Percentiles rank a stretch among this genome's conserved stretches.
These are phyloP conservation scores for Hyperopisus bebe DNA, from an alignment of 2,113 vertebrate species.

Conservation along the genomic window DNA sequence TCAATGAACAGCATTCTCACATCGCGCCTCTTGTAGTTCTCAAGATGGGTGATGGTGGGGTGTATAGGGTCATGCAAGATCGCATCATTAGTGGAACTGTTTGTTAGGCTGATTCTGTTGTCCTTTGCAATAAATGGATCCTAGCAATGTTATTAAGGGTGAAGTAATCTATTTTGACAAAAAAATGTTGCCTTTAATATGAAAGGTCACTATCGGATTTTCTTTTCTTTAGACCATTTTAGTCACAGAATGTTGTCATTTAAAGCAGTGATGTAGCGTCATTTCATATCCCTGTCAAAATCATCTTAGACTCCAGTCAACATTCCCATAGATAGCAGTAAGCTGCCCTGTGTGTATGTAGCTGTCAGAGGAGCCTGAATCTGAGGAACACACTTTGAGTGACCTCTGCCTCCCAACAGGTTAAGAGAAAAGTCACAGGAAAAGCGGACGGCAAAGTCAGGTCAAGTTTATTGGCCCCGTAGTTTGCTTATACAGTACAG, in stretches of 20 bases:
- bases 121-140: neutral
- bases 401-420: neutral
- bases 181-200: neutral
- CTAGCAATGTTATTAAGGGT: neutral
- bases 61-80: neutral
- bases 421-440: neutral
- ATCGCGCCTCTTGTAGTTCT: neutral
- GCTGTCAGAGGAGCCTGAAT: neutral
- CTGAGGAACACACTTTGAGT: neutral
- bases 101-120: neutral
- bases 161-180: neutral
- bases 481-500: neutral
- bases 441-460: neutral
- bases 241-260: neutral
- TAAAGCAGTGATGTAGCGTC: neutral
- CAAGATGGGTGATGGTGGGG: neutral
- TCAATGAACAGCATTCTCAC: neutral
- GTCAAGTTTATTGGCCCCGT: neutral
- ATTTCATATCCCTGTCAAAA: neutral
- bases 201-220: neutral
- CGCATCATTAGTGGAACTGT: neutral
- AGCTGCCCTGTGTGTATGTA: neutral
- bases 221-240: neutral
- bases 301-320: neutral
- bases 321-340: neutral